Percentiles rank a stretch among this genome's conserved stretches.
These are phyloP conservation scores for Drosophila setifemur DNA, from an alignment of 1,140 invertebrate species.

Conservation along the genomic window DNA sequence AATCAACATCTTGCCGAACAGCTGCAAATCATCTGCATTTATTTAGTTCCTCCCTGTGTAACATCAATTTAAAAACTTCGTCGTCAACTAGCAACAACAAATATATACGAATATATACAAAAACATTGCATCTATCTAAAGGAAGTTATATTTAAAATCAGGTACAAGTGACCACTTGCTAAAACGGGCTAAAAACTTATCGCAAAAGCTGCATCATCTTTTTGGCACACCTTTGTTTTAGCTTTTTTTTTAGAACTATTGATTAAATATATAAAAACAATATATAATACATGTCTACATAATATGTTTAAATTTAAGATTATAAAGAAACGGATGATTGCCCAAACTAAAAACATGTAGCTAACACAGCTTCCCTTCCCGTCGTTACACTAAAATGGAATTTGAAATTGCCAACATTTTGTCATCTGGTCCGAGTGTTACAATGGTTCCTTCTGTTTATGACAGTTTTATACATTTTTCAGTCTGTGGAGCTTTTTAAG, in stretches of 20 bases:
- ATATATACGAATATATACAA: slow-evolving; percentile 50
- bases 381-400: too few species aligned
- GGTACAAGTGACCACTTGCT: slow-evolving; percentile 21
- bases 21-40: slow-evolving; percentile 7
- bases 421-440: too few species aligned
- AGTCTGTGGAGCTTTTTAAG: too few species aligned
- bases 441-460: too few species aligned
- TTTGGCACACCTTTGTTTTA: slow-evolving; percentile 74
- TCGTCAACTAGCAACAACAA: slow-evolving; percentile 54
- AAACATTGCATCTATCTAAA: slow-evolving; percentile 51
- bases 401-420: too few species aligned
- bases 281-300: slow-evolving; percentile 64
- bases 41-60: slow-evolving; percentile 46
- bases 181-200: slow-evolving; percentile 20
- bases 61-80: slow-evolving; percentile 53
- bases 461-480: too few species aligned
- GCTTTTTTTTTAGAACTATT: slow-evolving; percentile 81
- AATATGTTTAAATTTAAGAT: slow-evolving; percentile 73
- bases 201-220: slow-evolving; percentile 37
- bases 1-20: neutral
- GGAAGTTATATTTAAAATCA: slow-evolving; percentile 10
- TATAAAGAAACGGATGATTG: slow-evolving; percentile 59
- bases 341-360: too few species aligned
- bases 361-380: too few species aligned
- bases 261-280: slow-evolving; percentile 78